phyloP scores from a whole-genome alignment of 2,888 invertebrate genomes.

The Apamea anceps region DNA sequence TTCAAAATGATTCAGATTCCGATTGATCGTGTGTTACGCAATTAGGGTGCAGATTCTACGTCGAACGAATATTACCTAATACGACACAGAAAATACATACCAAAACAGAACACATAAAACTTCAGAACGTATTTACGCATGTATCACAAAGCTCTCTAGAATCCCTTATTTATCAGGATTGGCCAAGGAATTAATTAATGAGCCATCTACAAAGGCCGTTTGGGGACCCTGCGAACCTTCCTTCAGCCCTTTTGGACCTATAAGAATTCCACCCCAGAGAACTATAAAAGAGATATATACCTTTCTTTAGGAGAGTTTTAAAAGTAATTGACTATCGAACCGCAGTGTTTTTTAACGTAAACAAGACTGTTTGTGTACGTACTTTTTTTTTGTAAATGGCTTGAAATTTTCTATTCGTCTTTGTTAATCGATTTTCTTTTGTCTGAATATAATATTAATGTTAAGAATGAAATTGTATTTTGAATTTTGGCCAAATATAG shows the following conservation, averaged over 20 bases:
- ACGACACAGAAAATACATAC: neutral
- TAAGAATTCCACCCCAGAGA: conserved; percentile 71
- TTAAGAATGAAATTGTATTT: neutral
- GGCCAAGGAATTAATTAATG: conserved; percentile 82
- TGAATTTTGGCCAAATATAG: neutral
- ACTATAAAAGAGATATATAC: conserved; percentile 70
- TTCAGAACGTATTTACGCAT: conserved; percentile 49
- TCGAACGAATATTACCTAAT: neutral
- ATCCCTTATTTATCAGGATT: conserved; percentile 80
- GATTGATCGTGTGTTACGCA: no score
- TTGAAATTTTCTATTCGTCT: neutral
- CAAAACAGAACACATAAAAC: conserved; percentile 40
- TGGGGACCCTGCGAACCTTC: conserved; percentile 64
- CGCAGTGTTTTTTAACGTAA: conserved; percentile 45
- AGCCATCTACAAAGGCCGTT: conserved; percentile 76
- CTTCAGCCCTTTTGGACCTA: conserved; percentile 67
- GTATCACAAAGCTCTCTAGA: conserved; percentile 45
- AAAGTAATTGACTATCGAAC: conserved; percentile 79
- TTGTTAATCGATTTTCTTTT: neutral
- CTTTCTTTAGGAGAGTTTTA: conserved; percentile 73
- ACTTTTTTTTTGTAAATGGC: neutral
- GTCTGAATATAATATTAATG: neutral
- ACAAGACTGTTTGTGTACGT: neutral
- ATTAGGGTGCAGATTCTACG: neutral
- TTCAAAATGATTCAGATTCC: no score